Evolutionary conservation across 2,113 vertebrate genomes (phyloP).

Genomic region (Psophia crepitans): DNA sequence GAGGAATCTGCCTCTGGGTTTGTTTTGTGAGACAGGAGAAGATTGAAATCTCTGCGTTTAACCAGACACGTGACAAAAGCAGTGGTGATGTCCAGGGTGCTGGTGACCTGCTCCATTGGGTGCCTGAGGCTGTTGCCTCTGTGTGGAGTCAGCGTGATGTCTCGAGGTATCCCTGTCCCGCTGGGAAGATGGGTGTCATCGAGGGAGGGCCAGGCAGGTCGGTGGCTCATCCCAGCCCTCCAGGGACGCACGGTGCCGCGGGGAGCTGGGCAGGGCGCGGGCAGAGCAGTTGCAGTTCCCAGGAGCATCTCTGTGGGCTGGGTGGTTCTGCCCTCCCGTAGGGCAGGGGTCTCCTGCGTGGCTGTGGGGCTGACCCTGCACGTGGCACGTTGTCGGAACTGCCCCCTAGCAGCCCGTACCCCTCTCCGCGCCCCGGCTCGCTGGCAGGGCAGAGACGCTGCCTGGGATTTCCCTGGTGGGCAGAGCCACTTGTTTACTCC

Average conservation of each 20-base stretch:
- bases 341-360: not conserved
- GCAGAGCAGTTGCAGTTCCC: not conserved
- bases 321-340: not conserved
- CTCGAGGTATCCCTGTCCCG: not conserved
- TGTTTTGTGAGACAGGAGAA: not conserved
- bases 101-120: not conserved
- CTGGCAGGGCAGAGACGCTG: not conserved
- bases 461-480: not conserved
- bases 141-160: rapidly evolving
- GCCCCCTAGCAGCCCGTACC: not conserved
- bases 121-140: not conserved
- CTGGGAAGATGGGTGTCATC: rapidly evolving
- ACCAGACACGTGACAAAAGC: not conserved
- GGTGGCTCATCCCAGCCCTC: not conserved
- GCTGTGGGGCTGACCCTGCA: not conserved
- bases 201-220: not conserved
- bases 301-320: not conserved
- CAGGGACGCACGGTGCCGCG: not conserved
- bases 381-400: not conserved
- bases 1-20: not conserved
- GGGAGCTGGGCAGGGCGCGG: not conserved
- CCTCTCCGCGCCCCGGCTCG: rapidly evolving
- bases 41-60: not conserved
- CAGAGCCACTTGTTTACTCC: not conserved
- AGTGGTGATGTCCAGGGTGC: not conserved